These are phyloP conservation scores for Alaudala cheleensis DNA, from an alignment of 2,113 vertebrate genomes.

Conservation along the genomic window DNA sequence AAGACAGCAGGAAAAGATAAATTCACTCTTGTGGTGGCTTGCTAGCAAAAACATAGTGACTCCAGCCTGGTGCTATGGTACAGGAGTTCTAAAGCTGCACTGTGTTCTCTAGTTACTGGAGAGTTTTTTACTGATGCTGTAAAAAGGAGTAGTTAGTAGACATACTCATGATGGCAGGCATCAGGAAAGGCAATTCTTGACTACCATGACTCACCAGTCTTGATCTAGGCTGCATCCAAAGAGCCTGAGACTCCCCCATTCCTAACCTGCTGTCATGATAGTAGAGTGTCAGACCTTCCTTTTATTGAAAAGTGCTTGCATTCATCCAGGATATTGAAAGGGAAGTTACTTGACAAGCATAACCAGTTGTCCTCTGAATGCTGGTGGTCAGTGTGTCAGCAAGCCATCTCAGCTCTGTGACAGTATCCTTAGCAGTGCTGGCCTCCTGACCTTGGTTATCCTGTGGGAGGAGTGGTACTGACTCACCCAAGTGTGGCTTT, in stretches of 20 bases:
- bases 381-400: neutral
- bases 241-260: neutral
- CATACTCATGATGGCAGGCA: neutral
- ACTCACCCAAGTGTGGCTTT: neutral
- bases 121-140: neutral
- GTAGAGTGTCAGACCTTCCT: neutral
- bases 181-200: neutral
- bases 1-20: neutral
- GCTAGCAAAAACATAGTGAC: neutral
- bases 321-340: neutral
- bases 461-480: neutral
- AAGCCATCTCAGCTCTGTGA: neutral
- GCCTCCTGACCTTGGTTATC: neutral
- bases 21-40: neutral
- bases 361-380: neutral
- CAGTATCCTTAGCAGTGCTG: neutral
- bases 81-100: neutral
- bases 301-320: neutral
- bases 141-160: neutral
- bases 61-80: neutral
- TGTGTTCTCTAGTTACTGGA: neutral
- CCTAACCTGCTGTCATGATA: neutral
- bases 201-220: accelerated
- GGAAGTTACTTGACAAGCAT: neutral
- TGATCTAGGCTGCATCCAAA: neutral